A percentile compares a stretch with the other conserved stretches of the same genome.
These are phyloP conservation scores for Vollenhovia emeryi DNA, from an alignment of 1,140 invertebrate genomes.

Conservation along the genomic window DNA sequence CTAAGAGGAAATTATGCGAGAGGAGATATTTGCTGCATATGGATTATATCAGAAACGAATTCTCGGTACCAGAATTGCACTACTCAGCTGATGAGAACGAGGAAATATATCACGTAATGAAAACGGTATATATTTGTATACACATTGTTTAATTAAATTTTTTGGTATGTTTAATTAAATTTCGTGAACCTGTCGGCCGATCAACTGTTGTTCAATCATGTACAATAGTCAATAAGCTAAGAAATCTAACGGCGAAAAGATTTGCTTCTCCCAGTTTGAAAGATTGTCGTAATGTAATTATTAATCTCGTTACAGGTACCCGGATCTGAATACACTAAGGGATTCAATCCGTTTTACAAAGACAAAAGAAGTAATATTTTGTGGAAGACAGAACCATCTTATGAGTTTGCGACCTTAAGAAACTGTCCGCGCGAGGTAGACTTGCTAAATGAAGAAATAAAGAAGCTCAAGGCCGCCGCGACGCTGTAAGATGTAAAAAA, in stretches of 20 bases:
- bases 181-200: background rate
- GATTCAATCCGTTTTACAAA: slow-evolving; percentile 87
- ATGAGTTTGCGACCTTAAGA: background rate
- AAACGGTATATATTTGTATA: slow-evolving; percentile 1
- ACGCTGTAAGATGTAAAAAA: background rate
- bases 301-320: slow-evolving; percentile 81
- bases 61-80: slow-evolving; percentile 88
- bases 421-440: background rate
- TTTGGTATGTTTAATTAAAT: background rate
- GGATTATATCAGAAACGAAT: slow-evolving; percentile 40
- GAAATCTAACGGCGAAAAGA: background rate
- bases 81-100: slow-evolving; percentile 85
- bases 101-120: rapidly evolving
- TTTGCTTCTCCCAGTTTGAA: background rate
- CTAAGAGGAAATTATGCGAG: slow-evolving; percentile 76
- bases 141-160: background rate
- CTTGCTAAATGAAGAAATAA: background rate
- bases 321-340: slow-evolving; percentile 85
- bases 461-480: slow-evolving; percentile 31
- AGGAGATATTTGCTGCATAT: slow-evolving; percentile 1
- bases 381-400: slow-evolving; percentile 78
- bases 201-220: background rate
- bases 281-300: background rate
- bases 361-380: slow-evolving; percentile 82
- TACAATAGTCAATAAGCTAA: background rate